These are phyloP conservation scores for Branchinecta sandiegonensis DNA, from an alignment of 2,888 invertebrate genomes.

Conservation along the genomic window DNA sequence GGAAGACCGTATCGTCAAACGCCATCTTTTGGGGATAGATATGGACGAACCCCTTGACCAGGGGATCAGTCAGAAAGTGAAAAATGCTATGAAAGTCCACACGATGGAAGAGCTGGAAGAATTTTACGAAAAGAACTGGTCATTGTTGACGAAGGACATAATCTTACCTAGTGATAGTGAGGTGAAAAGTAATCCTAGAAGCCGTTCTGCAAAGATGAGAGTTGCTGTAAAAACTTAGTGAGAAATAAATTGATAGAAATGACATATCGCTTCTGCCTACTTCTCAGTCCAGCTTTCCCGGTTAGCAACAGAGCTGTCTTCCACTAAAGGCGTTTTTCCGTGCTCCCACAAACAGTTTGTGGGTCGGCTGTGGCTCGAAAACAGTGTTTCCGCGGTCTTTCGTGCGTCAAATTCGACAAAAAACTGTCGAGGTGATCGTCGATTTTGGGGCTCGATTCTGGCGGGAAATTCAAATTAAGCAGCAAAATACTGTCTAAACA, in stretches of 20 bases:
- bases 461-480: too few species aligned
- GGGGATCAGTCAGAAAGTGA: slow-evolving; percentile 53
- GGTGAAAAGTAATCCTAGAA: slow-evolving; percentile 60
- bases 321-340: too few species aligned
- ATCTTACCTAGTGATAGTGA: slow-evolving; percentile 56
- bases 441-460: too few species aligned
- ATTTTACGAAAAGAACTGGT: slow-evolving; percentile 55
- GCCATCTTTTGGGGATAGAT: slow-evolving; percentile 65
- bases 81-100: slow-evolving; percentile 46
- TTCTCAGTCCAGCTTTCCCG: too few species aligned
- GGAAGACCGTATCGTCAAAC: slow-evolving; percentile 83
- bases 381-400: too few species aligned
- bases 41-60: slow-evolving; percentile 51
- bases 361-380: too few species aligned
- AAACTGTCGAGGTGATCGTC: too few species aligned
- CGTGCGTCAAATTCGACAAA: too few species aligned
- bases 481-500: too few species aligned
- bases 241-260: not conserved
- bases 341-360: too few species aligned
- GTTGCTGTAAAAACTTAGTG: slow-evolving; percentile 53
- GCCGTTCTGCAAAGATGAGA: slow-evolving; percentile 74
- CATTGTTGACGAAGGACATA: slow-evolving; percentile 63
- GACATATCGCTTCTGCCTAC: too few species aligned
- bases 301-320: too few species aligned
- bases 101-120: slow-evolving; percentile 45